Percentiles rank a stretch among this genome's conserved stretches.
These are phyloP conservation scores for Tetrao urogallus DNA, from an alignment of 2,113 vertebrate species.

Conservation along the genomic window DNA sequence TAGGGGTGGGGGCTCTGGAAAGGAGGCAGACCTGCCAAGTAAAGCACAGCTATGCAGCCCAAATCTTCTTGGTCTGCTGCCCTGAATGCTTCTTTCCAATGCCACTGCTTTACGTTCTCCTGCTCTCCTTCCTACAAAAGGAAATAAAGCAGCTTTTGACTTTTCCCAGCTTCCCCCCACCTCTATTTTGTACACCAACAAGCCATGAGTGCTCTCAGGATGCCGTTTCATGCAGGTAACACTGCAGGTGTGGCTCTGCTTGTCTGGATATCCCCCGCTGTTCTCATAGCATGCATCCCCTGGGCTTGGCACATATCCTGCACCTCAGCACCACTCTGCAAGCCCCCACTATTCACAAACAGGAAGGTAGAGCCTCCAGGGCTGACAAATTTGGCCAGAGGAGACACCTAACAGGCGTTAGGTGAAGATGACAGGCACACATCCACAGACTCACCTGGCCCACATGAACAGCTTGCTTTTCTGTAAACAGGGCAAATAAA, in stretches of 20 bases:
- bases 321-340: too few relatives aligned
- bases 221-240: accelerated
- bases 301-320: background rate
- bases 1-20: background rate
- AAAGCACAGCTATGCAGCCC: background rate
- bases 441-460: background rate
- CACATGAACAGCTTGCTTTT: background rate
- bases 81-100: background rate
- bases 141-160: background rate
- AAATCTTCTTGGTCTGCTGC: background rate
- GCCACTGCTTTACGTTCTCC: background rate
- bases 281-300: accelerated
- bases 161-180: background rate
- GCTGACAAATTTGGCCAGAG: background rate
- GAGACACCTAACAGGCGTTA: background rate
- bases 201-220: background rate
- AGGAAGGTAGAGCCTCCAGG: background rate
- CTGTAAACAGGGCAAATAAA: background rate
- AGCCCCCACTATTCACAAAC: background rate
- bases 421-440: background rate
- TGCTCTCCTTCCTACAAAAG: background rate
- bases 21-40: background rate
- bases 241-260: background rate
- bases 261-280: accelerated
- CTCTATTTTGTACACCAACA: accelerated